Evolutionary conservation across 2,888 invertebrate genomes (phyloP).

Genomic region (Ormia ochracea): DNA sequence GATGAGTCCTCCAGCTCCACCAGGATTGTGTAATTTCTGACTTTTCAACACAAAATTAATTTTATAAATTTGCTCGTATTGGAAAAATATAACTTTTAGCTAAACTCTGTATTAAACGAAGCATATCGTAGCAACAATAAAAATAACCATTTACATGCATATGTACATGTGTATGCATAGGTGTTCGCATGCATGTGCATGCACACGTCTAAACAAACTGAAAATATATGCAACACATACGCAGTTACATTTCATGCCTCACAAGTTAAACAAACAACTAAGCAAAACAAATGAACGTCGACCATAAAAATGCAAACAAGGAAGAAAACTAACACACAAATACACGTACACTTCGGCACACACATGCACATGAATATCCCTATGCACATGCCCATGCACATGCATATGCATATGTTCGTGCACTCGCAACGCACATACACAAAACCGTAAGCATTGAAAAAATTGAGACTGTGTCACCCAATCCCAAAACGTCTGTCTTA

Average conservation of each 20-base stretch:
- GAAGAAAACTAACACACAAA: slow-evolving; percentile 2
- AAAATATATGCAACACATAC: slow-evolving; percentile 6
- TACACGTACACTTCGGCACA: neutral
- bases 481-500: slow-evolving; percentile 54
- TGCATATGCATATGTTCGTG: too few relatives aligned
- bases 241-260: slow-evolving; percentile 32
- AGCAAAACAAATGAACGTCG: slow-evolving; percentile 6
- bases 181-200: neutral
- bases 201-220: neutral
- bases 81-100: neutral
- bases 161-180: neutral
- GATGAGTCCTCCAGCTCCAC: too few relatives aligned
- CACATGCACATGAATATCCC: neutral
- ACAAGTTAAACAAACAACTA: slow-evolving; percentile 4
- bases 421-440: too few relatives aligned
- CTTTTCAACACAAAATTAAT: too few relatives aligned
- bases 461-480: slow-evolving; percentile 42
- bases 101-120: neutral
- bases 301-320: slow-evolving; percentile 27
- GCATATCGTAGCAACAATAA: neutral
- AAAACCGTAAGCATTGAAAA: neutral
- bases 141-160: neutral
- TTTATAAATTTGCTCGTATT: too few relatives aligned
- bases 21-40: too few relatives aligned
- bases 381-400: neutral